Evolutionary conservation across 2,113 vertebrate species (phyloP).

Genomic region (Hucho hucho): DNA sequence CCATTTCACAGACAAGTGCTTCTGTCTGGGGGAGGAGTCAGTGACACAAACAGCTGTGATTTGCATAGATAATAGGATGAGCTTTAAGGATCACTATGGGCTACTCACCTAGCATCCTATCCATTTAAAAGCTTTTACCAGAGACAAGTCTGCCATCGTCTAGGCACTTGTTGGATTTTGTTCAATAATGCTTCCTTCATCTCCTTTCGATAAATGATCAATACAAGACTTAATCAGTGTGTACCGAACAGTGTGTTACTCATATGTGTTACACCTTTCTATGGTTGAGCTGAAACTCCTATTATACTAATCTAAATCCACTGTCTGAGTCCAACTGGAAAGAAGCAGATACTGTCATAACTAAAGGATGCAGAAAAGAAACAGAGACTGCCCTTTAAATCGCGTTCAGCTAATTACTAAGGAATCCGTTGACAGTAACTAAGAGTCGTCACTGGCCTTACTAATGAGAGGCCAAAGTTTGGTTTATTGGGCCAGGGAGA

Average conservation of each 20-base stretch:
- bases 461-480: constrained; percentile 3
- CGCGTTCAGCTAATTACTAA: background rate
- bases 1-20: constrained; percentile 85
- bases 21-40: constrained; percentile 63
- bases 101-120: constrained; percentile 67
- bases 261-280: too few relatives aligned
- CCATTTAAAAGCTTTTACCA: background rate
- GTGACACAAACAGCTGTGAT: constrained; percentile 74
- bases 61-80: constrained; percentile 79
- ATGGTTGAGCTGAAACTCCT: too few relatives aligned
- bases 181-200: background rate
- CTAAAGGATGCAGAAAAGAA: background rate
- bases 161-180: background rate
- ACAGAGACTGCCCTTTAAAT: background rate
- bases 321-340: background rate
- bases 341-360: background rate
- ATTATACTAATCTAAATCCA: background rate
- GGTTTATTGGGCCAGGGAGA: constrained; percentile 41
- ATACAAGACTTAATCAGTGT: background rate
- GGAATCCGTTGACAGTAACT: background rate
- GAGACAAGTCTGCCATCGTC: background rate
- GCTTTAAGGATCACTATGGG: constrained; percentile 56
- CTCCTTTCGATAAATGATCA: background rate
- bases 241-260: background rate
- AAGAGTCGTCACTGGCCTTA: background rate